Evolutionary conservation across 2,888 invertebrate species (phyloP), one percentile per base, ranked within the genome.

Genomic region (Salpingus planirostris): DNA sequence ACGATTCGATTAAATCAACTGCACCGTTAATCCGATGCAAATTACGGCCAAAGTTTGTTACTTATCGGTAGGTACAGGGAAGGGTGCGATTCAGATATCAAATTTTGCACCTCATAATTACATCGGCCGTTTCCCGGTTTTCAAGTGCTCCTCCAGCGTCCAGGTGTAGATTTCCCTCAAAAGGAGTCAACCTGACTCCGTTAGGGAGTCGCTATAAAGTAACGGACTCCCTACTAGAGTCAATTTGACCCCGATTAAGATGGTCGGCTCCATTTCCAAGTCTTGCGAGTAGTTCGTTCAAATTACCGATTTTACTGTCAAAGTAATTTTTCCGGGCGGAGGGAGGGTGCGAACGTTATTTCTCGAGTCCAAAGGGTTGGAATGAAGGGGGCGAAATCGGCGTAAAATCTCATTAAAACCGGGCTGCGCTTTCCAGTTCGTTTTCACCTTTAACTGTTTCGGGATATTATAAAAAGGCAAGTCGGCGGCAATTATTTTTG

Each of bases 201-300:
- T 88, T 88, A 88, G 87, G 88, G 88, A 89, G 88, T 87, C 88
- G 76, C 82, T 80, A 71, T 70, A 71, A 70, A 72, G 65, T 75
- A 75, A 85, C 84, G 85, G 88, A 88, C 88, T 89, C 88, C 88
- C 88, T 89, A 89, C 88, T 89, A 88, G 88, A 88, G 88, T 89
- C 88, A 89, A 89, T 89, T 89, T 89, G 80, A 88, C 81, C 82
- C 86, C 81, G 74, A 80, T 74, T 79, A 78, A 83, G 76, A 63
- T 60, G 38, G 38, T 34, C 26, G 40, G n/a, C n/a, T n/a, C n/a
- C n/a, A n/a, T n/a, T n/a, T n/a, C n/a, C n/a, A n/a, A n/a, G n/a
- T n/a, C n/a, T 31, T 41, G 18, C 18, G 18, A 18, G n/a, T n/a
- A n/a, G n/a, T n/a, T n/a, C n/a, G n/a, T n/a, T n/a, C n/a, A n/a